Conservation (phyloP, 2,888 invertebrate genomes). For the Eurytoma californica region DNA sequence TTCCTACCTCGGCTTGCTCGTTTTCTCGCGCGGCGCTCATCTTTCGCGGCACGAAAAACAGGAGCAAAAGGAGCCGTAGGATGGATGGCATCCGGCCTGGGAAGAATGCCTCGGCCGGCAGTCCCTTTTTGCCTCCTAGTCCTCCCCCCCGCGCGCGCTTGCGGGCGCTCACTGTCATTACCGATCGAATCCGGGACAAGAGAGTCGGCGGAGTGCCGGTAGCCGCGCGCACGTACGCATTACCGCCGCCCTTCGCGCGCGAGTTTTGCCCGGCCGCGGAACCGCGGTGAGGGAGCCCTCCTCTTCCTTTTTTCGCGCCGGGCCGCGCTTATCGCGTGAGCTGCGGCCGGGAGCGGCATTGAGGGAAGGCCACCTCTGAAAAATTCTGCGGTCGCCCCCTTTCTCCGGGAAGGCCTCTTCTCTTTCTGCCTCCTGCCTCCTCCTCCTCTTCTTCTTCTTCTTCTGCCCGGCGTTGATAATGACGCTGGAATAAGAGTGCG, state of each 20-base stretch:
- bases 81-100: too few relatives aligned
- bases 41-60: too few relatives aligned
- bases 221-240: background rate
- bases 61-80: too few relatives aligned
- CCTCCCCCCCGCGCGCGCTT: constrained; percentile 56
- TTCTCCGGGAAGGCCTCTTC: background rate
- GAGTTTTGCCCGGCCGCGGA: too few relatives aligned
- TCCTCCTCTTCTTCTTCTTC: background rate
- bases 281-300: background rate
- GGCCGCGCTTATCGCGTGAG: too few relatives aligned
- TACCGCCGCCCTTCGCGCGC: background rate
- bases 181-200: constrained; percentile 65
- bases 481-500: background rate
- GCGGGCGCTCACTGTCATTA: constrained; percentile 62
- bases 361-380: background rate
- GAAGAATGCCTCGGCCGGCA: too few relatives aligned
- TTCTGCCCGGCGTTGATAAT: constrained; percentile 4
- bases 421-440: background rate
- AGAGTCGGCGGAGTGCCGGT: constrained; percentile 9
- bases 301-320: background rate
- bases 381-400: background rate
- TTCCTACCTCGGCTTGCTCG: background rate
- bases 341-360: background rate
- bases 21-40: background rate
- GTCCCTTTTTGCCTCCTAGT: constrained; percentile 30